Percentiles rank a stretch among this genome's conserved stretches.
These are phyloP conservation scores for Caenorhabditis imperialis DNA, from an alignment of 2,888 invertebrate genomes.

Conservation along the genomic window DNA sequence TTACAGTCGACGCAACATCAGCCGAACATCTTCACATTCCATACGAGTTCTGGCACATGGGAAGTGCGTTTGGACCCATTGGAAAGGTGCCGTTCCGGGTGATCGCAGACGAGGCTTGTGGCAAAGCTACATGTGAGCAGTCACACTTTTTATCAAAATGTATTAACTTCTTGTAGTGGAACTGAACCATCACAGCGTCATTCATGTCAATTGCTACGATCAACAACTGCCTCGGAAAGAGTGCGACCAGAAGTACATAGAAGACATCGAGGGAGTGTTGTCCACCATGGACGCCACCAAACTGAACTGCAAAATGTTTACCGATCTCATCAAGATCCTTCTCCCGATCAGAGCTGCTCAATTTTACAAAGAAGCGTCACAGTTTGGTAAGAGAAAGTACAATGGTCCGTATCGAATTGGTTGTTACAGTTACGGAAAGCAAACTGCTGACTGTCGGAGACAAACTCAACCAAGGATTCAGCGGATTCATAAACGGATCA, in stretches of 20 bases:
- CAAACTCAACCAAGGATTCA: conserved; percentile 4
- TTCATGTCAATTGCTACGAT: conserved; percentile 29
- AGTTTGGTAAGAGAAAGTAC: conserved; percentile 6
- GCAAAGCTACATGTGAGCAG: too few species aligned
- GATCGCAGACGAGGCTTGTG: conserved; percentile 12
- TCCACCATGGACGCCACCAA: conserved; percentile 26
- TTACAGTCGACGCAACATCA: conserved; percentile 6
- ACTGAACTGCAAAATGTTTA: conserved; percentile 9
- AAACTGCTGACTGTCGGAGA: not conserved
- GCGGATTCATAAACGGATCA: conserved; percentile 1
- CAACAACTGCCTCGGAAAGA: not conserved
- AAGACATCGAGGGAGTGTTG: not conserved
- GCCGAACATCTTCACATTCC: conserved; percentile 5
- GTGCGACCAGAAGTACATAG: conserved; percentile 8
- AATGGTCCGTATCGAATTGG: too few species aligned
- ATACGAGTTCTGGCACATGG: conserved; percentile 15
- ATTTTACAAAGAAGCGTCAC: conserved; percentile 19
- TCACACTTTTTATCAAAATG: too few species aligned
- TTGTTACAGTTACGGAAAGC: conserved; percentile 5
- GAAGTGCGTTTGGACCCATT: conserved; percentile 11
- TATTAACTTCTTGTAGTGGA: conserved; percentile 11
- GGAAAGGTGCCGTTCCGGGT: conserved; percentile 13
- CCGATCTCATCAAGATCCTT: conserved; percentile 5
- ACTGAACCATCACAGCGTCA: conserved; percentile 12
- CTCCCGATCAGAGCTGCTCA: not conserved